Evolutionary conservation across 2,797 vertebrate genomes (phyloP), one percentile per base, ranked within the genome.

Genomic region (Tympanoctomys barrerae): DNA sequence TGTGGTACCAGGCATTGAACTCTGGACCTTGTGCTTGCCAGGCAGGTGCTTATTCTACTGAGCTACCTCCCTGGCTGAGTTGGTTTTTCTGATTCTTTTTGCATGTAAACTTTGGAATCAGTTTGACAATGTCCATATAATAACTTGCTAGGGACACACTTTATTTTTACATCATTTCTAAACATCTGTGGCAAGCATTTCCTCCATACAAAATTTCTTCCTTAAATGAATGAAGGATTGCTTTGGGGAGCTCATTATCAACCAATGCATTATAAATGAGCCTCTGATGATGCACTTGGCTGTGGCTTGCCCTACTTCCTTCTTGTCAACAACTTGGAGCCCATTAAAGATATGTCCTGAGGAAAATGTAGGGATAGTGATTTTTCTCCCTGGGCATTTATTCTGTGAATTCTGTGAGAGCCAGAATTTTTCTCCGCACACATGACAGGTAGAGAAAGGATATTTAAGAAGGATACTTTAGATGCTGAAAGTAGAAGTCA

Each of bases 101-200:
- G 42, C 26, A 49, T 24, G 75, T 39, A 79, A 93, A 66, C 19
- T 24, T 66, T 57, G 46, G 33, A 36, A 66, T 36, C 21, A n/a
- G 13, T 54, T 92, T 89, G 28, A 70, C 28, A 31, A 31, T 79
- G 71, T 89, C 33, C 46, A 73, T 85, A 46, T 73, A 73, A 36
- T 81, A 66, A 33, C 9, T 49, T 86, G 21, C 42, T 73, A 26
- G 33, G 59, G 70, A 66, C 57, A 89, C 31, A 49, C 2, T 70
- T 85, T 85, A 90, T 70, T 85, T 71, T 83, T n/a, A 92, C 1
- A 9, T 89, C 59, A 62, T 62, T 90, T 80, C 54, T 83, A 89
- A 93, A 24, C 14, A 91, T 89, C 31, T 22, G 11, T 87, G 62
- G 52, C 52, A 70, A 24, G 70, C 7, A 75, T 89, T 64, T 88